These are phyloP conservation scores for Metellina segmentata DNA, from an alignment of 2,888 invertebrate genomes.

Conservation along the genomic window DNA sequence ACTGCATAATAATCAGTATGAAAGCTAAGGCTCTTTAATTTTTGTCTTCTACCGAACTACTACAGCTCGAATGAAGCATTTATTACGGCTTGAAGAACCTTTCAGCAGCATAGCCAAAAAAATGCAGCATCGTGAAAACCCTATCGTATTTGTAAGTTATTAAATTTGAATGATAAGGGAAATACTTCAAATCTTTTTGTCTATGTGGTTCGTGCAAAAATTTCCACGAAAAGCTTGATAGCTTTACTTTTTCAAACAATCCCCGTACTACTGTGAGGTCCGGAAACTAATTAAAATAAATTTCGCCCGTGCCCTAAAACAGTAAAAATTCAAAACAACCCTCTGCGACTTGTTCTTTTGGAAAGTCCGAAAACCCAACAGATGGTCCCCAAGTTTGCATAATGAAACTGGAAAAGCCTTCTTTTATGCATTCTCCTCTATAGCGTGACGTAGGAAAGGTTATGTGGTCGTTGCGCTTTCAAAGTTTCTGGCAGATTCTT, in stretches of 20 bases:
- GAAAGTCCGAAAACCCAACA: slow-evolving; percentile 54
- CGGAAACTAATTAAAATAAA: slow-evolving; percentile 53
- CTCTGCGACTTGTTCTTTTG: slow-evolving; percentile 50
- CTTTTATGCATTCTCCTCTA: slow-evolving; percentile 49
- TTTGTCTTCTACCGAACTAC: too few species aligned
- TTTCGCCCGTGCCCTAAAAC: slow-evolving; percentile 24
- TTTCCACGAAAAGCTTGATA: background rate
- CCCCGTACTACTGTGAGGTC: background rate
- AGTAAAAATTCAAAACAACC: slow-evolving; percentile 55
- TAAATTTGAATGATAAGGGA: background rate
- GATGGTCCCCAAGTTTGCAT: slow-evolving; percentile 69
- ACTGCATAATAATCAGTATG: too few species aligned
- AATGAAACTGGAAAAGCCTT: slow-evolving; percentile 61
- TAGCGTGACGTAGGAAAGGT: slow-evolving; percentile 56
- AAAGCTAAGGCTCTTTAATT: too few species aligned
- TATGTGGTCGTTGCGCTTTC: slow-evolving; percentile 45
- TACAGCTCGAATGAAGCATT: too few species aligned
- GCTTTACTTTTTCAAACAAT: slow-evolving; percentile 21
- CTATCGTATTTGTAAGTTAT: background rate
- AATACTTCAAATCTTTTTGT: background rate
- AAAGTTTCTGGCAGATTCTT: slow-evolving; percentile 56
- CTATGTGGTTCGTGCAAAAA: background rate
- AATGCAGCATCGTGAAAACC: too few species aligned
- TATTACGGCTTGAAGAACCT: too few species aligned
- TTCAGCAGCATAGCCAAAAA: too few species aligned